Base-by-base conservation (phyloP, 2,113 vertebrate species). In the Myanophis thanlyinensis region DNA sequence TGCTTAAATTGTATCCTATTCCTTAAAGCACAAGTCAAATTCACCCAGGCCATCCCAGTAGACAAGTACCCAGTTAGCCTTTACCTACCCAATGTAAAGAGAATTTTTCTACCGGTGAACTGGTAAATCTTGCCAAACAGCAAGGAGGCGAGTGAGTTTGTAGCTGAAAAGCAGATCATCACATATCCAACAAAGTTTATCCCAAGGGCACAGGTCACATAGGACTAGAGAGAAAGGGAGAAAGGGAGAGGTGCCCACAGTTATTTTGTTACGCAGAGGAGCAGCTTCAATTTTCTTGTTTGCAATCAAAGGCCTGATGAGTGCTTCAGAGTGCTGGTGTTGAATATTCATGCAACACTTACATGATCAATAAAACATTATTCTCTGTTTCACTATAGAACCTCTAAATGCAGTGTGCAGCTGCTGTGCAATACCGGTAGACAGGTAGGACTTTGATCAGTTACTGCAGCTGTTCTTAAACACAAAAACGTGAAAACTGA, bases 121-220 rank as follows among this genome's bases (percentile, higher is more conserved):
- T 92, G 96, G 30, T 98, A 98, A 30, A 99, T 94, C 94, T 97
- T 98, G 54, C 99, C 99, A 0, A 98, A 99, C 1, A 98, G 54
- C 90, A 98, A 93, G 0, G 99, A 99, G 96, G 97, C 98, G 18
- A 99, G 51, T 0, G 99, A 98, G 89, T 99, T 98, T 12, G 97
- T 20, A 27, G 98, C 98, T 3, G 98, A 97, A 85, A 99, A 99
- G 95, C 98, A 99, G 97, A 99, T 99, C 98, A 99, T 99, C 90
- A 97, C 97, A 30, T 97, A 99, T 5, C 99, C 99, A 15, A 99
- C 97, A 0, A 94, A 98, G 22, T 98, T 98, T 97, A 99, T 99
- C 89, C 99, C 99, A 94, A 99, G 95, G 3, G 98, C 98, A 85
- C 99, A 99, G 87, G 99, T 99, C 89, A 97, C 95, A 0, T 99